Evolutionary conservation across 2,797 vertebrate genomes (phyloP).

Genomic region (Danio aesculapii): DNA sequence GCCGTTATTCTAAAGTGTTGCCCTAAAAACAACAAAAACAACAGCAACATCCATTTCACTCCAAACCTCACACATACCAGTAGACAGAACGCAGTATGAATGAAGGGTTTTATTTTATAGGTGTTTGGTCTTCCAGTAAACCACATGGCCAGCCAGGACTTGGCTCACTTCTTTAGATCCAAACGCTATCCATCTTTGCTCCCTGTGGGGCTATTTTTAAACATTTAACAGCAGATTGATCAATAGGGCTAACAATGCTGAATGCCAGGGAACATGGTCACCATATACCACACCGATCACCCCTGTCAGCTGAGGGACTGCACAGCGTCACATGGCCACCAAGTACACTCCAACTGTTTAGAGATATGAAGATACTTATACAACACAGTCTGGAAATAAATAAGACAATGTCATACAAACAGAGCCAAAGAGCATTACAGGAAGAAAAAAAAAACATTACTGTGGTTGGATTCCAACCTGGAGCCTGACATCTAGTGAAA

Average conservation of each 20-base stretch:
- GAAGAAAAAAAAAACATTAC: neutral
- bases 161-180: conserved; percentile 25
- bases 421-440: neutral
- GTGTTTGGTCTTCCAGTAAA: conserved; percentile 22
- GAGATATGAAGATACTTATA: neutral
- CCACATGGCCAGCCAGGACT: neutral
- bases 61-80: neutral
- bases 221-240: conserved; percentile 63
- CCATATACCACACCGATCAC: conserved; percentile 28
- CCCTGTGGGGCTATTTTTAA: conserved; percentile 62
- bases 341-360: conserved; percentile 3
- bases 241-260: conserved; percentile 56
- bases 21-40: neutral
- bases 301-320: conserved; percentile 35
- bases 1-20: too few species aligned
- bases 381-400: neutral
- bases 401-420: conserved; percentile 4
- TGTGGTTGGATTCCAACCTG: neutral
- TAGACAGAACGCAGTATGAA: neutral
- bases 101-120: conserved; percentile 9
- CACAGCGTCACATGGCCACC: conserved; percentile 43
- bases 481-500: neutral
- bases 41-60: neutral
- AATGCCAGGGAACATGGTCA: conserved; percentile 44
- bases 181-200: conserved; percentile 51